Evolutionary conservation across 2,113 vertebrate species (phyloP).

Genomic region (Athene noctua): DNA sequence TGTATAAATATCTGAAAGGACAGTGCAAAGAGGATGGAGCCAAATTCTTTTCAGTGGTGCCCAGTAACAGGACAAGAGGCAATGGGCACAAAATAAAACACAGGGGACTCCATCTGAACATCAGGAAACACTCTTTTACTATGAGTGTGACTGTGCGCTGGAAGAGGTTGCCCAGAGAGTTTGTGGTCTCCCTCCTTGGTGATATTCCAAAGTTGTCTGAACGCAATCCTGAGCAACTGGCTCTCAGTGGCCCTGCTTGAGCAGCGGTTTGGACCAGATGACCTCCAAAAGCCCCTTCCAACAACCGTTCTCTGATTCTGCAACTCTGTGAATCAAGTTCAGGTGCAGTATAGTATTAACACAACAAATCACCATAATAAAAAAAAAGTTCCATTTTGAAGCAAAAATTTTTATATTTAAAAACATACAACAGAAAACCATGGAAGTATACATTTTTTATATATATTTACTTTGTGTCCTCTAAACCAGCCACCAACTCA

Average conservation of each 20-base stretch:
- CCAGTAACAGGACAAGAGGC: neutral
- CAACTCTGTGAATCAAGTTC: neutral
- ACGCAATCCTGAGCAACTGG: neutral
- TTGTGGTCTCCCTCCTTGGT: neutral
- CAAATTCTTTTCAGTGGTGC: neutral
- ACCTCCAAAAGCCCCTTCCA: neutral
- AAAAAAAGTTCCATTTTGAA: neutral
- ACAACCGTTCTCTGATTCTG: neutral
- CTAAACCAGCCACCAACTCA: neutral
- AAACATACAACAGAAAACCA: neutral
- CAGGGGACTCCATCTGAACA: neutral
- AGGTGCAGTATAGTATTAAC: neutral
- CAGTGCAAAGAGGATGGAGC: neutral
- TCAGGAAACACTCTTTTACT: neutral
- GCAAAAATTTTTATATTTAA: neutral
- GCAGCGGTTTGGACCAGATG: neutral
- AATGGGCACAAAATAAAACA: neutral
- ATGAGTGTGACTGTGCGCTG: neutral
- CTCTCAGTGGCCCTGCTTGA: neutral
- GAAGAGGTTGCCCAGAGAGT: neutral
- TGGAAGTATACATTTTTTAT: neutral
- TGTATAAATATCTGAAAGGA: neutral
- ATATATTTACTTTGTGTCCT: neutral
- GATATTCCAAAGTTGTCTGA: neutral
- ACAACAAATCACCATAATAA: neutral